Conservation (phyloP, 2,888 invertebrate genomes). For the Tachina grossa region DNA sequence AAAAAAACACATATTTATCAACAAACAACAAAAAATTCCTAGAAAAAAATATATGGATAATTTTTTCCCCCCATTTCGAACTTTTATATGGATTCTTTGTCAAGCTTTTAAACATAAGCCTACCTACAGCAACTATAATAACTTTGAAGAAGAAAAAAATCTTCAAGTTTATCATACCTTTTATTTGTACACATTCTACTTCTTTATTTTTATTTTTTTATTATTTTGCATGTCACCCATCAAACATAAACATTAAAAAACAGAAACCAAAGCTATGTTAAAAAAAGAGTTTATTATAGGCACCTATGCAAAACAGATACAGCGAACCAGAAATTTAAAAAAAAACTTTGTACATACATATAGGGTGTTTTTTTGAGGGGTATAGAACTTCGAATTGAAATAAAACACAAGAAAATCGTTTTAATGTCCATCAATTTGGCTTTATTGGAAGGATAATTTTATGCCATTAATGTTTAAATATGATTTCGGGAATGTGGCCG, state of each 20-base stretch:
- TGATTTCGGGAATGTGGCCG: too few species aligned
- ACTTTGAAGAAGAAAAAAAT: slow-evolving; percentile 18
- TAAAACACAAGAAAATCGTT: too few species aligned
- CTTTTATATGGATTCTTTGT: slow-evolving; percentile 48
- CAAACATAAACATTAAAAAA: slow-evolving; percentile 37
- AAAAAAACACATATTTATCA: not conserved
- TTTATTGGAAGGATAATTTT: too few species aligned
- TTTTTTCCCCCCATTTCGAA: not conserved
- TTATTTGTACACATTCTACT: slow-evolving; percentile 1
- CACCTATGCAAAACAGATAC: not conserved
- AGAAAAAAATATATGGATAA: slow-evolving; percentile 22
- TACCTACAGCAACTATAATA: slow-evolving; percentile 16
- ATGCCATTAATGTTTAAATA: too few species aligned
- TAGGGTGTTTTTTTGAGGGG: too few species aligned
- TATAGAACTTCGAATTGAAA: too few species aligned
- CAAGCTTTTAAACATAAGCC: slow-evolving; percentile 24
- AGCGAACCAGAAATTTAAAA: not conserved
- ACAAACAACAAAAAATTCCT: slow-evolving; percentile 28
- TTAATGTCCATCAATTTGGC: too few species aligned
- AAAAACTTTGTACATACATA: not conserved
- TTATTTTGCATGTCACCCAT: slow-evolving; percentile 39
- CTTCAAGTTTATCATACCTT: slow-evolving; percentile 19
- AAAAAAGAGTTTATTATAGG: not conserved
- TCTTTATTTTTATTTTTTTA: slow-evolving; percentile 3
- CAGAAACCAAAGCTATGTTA: not conserved